Percentiles rank a stretch among this genome's conserved stretches.
Conservation (phyloP, 2,888 invertebrate species). For the Pachliopta kotzebuea region DNA sequence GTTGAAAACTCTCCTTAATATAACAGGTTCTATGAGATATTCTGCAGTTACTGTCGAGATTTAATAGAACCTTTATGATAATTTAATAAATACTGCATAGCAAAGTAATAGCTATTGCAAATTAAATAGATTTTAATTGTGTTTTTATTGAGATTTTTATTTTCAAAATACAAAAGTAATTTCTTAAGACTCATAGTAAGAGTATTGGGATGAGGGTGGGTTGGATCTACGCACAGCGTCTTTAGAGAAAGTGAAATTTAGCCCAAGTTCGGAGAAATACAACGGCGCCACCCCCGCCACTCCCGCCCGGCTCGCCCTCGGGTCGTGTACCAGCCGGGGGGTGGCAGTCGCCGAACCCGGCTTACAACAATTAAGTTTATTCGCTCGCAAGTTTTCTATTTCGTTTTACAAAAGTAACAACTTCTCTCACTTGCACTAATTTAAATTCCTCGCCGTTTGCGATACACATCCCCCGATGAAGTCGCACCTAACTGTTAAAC, state of each 20-base stretch:
- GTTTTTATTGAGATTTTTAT: neutral
- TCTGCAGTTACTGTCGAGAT: too few relatives aligned
- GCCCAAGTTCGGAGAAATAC: constrained; percentile 79
- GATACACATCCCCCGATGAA: neutral
- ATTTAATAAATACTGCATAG: neutral
- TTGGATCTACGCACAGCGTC: constrained; percentile 76
- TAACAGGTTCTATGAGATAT: constrained; percentile 44
- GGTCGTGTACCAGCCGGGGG: constrained; percentile 44
- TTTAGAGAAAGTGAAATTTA: constrained; percentile 80
- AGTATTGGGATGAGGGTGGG: constrained; percentile 60
- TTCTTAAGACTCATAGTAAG: constrained; percentile 56
- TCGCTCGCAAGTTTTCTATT: constrained; percentile 69
- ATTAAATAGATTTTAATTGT: neutral
- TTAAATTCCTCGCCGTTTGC: constrained; percentile 24
- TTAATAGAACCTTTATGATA: neutral
- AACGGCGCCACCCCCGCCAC: constrained; percentile 54
- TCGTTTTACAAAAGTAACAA: constrained; percentile 48
- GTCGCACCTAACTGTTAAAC: neutral
- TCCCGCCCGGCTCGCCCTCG: constrained; percentile 50
- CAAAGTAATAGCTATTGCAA: neutral
- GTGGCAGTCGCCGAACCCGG: constrained; percentile 67
- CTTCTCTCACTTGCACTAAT: constrained; percentile 30
- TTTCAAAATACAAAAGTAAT: constrained; percentile 47
- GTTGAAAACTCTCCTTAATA: constrained; percentile 59
- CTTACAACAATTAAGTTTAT: constrained; percentile 80